Conservation (phyloP, 2,113 vertebrate genomes). For the Hippopotamus amphibius region DNA sequence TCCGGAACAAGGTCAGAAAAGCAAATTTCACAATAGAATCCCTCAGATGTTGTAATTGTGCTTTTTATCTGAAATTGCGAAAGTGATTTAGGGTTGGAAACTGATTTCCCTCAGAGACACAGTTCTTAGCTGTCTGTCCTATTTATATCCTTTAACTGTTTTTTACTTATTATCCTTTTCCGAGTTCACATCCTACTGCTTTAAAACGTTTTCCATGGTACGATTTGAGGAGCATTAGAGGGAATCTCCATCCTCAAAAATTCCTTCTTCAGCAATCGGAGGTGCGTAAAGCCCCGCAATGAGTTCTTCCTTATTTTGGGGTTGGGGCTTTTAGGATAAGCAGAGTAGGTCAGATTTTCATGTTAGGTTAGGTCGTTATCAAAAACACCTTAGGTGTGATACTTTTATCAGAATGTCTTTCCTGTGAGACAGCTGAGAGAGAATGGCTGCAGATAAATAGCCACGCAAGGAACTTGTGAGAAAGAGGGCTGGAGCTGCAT, state of each 20-base stretch:
- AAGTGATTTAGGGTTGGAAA: background rate
- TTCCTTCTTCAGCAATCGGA: background rate
- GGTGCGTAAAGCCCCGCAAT: background rate
- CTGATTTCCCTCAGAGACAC: background rate
- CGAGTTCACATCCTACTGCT: background rate
- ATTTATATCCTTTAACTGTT: background rate
- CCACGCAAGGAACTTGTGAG: background rate
- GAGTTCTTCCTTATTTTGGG: background rate
- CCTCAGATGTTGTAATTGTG: slow-evolving; percentile 1
- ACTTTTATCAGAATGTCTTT: background rate
- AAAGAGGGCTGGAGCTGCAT: background rate
- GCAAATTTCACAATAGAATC: slow-evolving; percentile 51
- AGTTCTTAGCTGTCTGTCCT: background rate
- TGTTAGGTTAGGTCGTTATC: background rate
- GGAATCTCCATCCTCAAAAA: background rate
- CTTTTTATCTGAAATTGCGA: slow-evolving; percentile 57
- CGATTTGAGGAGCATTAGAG: background rate
- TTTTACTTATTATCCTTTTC: background rate
- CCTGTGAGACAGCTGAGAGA: background rate
- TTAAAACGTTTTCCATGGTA: background rate
- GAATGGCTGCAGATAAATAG: background rate
- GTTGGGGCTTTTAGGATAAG: background rate
- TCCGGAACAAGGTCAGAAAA: slow-evolving; percentile 27
- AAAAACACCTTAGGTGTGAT: background rate
- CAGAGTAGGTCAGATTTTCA: background rate